Percentiles rank a stretch among this genome's conserved stretches.
phyloP scores from a whole-genome alignment of 2,888 invertebrate species.

The Chalcis sispes region DNA sequence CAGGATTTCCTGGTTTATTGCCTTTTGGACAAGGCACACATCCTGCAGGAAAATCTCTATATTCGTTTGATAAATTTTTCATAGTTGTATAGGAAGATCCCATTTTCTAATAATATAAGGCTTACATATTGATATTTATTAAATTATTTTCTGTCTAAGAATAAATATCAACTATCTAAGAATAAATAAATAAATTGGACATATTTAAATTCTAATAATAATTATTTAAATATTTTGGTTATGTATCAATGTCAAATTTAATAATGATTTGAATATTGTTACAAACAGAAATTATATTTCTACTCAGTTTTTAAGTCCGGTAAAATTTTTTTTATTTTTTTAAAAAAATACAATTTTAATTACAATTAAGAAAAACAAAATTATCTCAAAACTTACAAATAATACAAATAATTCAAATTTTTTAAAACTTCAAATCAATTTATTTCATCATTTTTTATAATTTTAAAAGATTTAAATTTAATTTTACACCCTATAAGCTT shows the following conservation, averaged over 20 bases:
- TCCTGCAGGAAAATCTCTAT: constrained; percentile 48
- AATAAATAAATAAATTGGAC: neutral
- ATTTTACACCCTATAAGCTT: no score
- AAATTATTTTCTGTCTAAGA: no score
- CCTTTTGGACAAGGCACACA: constrained; percentile 63
- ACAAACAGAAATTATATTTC: constrained; percentile 22
- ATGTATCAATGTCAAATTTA: constrained; percentile 37
- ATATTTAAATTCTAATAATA: constrained; percentile 6
- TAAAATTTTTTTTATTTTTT: constrained; percentile 12
- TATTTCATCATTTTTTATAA: no score
- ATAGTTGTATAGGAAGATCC: constrained; percentile 28
- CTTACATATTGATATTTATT: constrained; percentile 3
- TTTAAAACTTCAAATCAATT: no score
- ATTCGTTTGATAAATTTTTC: constrained; percentile 34
- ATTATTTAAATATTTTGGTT: neutral
- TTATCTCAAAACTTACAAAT: no score
- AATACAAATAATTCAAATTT: no score
- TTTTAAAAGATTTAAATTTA: no score
- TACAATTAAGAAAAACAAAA: no score
- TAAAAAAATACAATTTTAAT: no score
- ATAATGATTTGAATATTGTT: constrained; percentile 49
- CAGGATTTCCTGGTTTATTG: constrained; percentile 70
- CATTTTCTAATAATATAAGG: constrained; percentile 35
- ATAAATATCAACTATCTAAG: no score
- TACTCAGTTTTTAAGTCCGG: neutral